Evolutionary conservation across 2,113 vertebrate species (phyloP).

Genomic region (Hippopotamus amphibius): DNA sequence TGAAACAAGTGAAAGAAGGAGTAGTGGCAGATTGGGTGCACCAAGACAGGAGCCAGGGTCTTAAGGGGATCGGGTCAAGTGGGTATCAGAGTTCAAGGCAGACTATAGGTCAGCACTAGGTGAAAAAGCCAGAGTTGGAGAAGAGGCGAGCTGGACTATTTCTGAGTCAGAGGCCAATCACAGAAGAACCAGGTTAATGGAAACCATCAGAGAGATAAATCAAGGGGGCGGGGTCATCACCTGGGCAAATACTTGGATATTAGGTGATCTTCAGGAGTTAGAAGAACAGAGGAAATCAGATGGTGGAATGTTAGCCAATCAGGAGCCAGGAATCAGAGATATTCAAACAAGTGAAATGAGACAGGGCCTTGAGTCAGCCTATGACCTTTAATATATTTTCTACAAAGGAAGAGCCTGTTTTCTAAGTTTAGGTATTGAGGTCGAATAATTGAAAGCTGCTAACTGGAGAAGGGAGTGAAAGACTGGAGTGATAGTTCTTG

Average conservation of each 20-base stretch:
- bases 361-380: background rate
- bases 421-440: background rate
- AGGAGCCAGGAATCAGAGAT: background rate
- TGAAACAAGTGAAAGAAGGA: background rate
- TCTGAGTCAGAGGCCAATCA: background rate
- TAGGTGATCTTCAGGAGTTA: background rate
- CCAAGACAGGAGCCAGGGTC: background rate
- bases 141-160: background rate
- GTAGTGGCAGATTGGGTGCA: background rate
- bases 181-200: background rate
- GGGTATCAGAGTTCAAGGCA: background rate
- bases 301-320: background rate
- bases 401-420: background rate
- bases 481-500: background rate
- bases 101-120: background rate
- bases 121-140: background rate
- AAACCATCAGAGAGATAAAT: background rate
- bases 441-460: background rate
- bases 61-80: background rate
- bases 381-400: background rate
- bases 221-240: background rate
- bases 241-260: background rate
- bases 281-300: conserved; percentile 6
- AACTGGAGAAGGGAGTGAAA: background rate
- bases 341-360: background rate